These are phyloP conservation scores for Argyresthia goedartella DNA, from an alignment of 2,888 invertebrate species.

Conservation along the genomic window DNA sequence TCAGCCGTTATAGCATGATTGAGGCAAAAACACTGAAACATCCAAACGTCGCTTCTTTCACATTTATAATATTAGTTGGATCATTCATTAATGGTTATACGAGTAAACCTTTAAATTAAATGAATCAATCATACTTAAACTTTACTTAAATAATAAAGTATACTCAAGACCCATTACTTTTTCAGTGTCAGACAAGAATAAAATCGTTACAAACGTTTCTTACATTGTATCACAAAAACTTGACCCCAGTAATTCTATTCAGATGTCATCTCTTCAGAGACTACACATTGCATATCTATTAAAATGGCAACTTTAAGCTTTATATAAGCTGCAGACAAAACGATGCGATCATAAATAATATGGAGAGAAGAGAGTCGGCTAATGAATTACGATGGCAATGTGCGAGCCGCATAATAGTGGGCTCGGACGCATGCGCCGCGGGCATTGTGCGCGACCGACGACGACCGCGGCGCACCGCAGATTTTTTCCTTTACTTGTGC, in stretches of 20 bases:
- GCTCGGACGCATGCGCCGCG: conserved; percentile 22
- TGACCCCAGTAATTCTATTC: conserved; percentile 50
- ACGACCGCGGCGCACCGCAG: background rate
- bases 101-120: too few relatives aligned
- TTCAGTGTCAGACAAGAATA: too few relatives aligned
- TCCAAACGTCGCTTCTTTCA: too few relatives aligned
- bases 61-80: too few relatives aligned
- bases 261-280: conserved; percentile 41
- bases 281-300: conserved; percentile 27
- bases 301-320: conserved; percentile 34
- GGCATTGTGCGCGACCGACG: conserved; percentile 18
- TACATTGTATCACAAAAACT: conserved; percentile 14
- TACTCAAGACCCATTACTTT: too few relatives aligned
- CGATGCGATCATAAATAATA: conserved; percentile 56
- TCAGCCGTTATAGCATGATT: too few relatives aligned
- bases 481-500: too few relatives aligned
- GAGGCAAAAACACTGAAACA: too few relatives aligned
- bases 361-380: conserved; percentile 45
- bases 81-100: too few relatives aligned
- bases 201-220: background rate
- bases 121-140: too few relatives aligned
- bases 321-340: conserved; percentile 40
- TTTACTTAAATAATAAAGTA: too few relatives aligned
- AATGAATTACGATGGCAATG: conserved; percentile 58
- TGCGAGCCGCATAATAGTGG: conserved; percentile 42